Evolutionary conservation across 2,797 vertebrate species (phyloP), one percentile per base, ranked within the genome.

Genomic region (Sphenopsis melanotis): DNA sequence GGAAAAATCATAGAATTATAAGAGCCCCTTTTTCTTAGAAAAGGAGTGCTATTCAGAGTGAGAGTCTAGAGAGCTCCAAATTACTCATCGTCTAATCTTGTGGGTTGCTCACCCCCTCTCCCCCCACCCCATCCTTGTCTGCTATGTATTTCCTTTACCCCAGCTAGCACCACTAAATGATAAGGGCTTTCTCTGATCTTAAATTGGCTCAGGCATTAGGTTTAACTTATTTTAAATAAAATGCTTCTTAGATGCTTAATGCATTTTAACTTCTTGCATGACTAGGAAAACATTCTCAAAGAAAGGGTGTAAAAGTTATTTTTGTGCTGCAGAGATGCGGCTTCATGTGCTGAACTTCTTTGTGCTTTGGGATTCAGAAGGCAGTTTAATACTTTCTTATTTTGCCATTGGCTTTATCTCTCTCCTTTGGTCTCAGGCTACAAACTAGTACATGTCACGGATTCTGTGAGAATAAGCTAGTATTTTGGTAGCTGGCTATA

Each of bases 111-210:
- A 41, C 19, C 30, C 34, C 8, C 4, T 2, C 6, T 6, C 9
- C 3, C 0, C 23, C 21, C 0, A 11, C 18, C 0, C 21, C 0
- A 0, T 6, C 2, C n/a, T 30, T 50, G 34, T 36, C 52, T 88
- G 44, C 15, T 37, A 0, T 56, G 34, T 50, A 17, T 78, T 92
- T 37, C 64, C 23, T 20, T 89, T 52, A 32, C 16, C 14, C 7
- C 23, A 22, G 14, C 34, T 39, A 78, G 29, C 46, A 75, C 11
- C 30, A 20, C 46, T 81, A 64, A 56, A 69, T 59, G 61, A 24
- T 61, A 68, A 87, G 9, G 7, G 41, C 16, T 75, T 81, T 88
- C 29, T 74, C 18, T 69, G 66, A 37, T 59, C 19, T 75, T 36
- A 42, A 30, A 41, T 78, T 34, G 23, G 12, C 30, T 81, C 24